Percentiles rank a stretch among this genome's conserved stretches.
These are phyloP conservation scores for Forbesichthys agassizii DNA, from an alignment of 2,113 vertebrate genomes.

Conservation along the genomic window DNA sequence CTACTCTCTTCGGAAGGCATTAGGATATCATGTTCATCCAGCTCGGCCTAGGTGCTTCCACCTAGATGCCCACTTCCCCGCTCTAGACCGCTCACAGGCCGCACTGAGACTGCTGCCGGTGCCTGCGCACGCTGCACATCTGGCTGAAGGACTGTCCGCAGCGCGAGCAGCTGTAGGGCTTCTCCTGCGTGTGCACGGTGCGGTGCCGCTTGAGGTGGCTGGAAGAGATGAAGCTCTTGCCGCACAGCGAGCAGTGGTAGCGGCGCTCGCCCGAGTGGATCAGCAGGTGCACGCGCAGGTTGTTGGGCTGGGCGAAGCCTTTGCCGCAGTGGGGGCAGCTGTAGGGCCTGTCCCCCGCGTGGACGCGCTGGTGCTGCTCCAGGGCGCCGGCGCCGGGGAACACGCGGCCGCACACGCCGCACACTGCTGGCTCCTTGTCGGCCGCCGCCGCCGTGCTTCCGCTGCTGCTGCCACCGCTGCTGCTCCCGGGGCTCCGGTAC, in stretches of 20 bases:
- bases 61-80: neutral
- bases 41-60: neutral
- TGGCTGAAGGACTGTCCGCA: conserved; percentile 73
- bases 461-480: too few relatives aligned
- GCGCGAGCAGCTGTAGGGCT: conserved; percentile 70
- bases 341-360: conserved; percentile 65
- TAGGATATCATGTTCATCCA: neutral
- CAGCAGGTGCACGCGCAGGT: conserved; percentile 69
- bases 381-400: conserved; percentile 44
- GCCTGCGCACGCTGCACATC: conserved; percentile 68
- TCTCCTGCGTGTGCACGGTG: conserved; percentile 72
- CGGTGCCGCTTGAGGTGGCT: conserved; percentile 72
- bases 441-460: neutral
- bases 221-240: conserved; percentile 72
- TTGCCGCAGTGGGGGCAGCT: conserved; percentile 69
- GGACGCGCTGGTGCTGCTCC: conserved; percentile 61
- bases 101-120: conserved; percentile 72
- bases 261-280: conserved; percentile 68
- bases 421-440: conserved; percentile 42
- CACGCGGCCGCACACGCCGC: conserved; percentile 48
- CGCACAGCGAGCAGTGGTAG: conserved; percentile 65
- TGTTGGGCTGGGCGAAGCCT: conserved; percentile 70
- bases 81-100: conserved; percentile 48
- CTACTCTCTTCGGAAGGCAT: too few relatives aligned
- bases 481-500: conserved; percentile 16